Base-by-base conservation (phyloP, 1,140 invertebrate genomes). In the Trachymyrmex cornetzi region DNA sequence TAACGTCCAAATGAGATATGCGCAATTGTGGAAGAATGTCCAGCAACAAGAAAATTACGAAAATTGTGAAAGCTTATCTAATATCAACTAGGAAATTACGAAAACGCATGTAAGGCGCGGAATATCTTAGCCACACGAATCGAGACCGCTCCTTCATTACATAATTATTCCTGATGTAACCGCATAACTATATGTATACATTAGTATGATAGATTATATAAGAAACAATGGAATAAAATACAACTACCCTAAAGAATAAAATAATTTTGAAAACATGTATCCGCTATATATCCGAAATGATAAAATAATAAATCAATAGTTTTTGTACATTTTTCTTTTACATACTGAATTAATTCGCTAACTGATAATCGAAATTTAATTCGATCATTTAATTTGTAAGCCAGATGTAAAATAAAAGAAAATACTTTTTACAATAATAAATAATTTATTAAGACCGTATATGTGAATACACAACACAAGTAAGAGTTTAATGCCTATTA, bases 1-100 rank as follows among this genome's bases (percentile, higher is more conserved):
- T 90, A 90, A 90, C 77, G 59, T 34, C n/a, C 16, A 16, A 12
- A 53, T 57, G 16, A 66, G 19, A 14, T 27, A 6, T 38, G 11
- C 24, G 64, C 34, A 67, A 55, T 53, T 59, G 2, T 69, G 22
- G 16, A 22, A 81, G 48, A 55, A 19, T 14, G n/a, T 22, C 48
- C n/a, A 55, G 24, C 30, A 71, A 71, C 22, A 5, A 24, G n/a
- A 24, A 57, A 77, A 77, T 77, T 61, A 77, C 74, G 34, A 61
- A 77, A 69, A 69, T 80, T 53, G 22, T 81, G 16, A 71, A 57
- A 81, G 30, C 50, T 67, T 9, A 34, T 55, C 22, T 14, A 55
- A 67, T 38, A 71, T 55, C 69, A 81, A 38, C n/a, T 38, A 55
- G 14, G 3, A 81, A 34, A 24, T 81, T 69, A 71, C 16, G n/a